Conservation (phyloP, 2,113 vertebrate genomes). For the Erythrolamprus reginae region DNA sequence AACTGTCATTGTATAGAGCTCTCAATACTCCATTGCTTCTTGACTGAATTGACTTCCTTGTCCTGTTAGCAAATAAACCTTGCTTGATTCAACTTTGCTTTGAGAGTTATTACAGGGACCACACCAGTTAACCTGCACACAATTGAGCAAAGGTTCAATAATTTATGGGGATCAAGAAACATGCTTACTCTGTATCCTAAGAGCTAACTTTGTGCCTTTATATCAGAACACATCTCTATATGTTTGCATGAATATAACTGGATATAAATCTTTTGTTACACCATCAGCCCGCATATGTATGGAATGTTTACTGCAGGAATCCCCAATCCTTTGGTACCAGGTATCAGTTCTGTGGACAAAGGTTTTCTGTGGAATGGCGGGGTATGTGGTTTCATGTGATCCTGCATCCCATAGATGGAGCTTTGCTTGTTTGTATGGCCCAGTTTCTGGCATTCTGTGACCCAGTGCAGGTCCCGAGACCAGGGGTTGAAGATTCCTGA, state of each 20-base stretch:
- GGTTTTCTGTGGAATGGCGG: background rate
- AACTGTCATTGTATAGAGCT: too few species aligned
- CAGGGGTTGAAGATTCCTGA: background rate
- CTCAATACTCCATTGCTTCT: too few species aligned
- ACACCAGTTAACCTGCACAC: slow-evolving; percentile 62
- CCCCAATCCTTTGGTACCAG: background rate
- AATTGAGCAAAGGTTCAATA: slow-evolving; percentile 57
- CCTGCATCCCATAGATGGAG: background rate
- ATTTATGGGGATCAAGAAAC: background rate
- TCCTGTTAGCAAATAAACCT: too few species aligned
- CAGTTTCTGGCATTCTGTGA: background rate
- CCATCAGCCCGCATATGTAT: background rate
- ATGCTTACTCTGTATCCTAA: background rate
- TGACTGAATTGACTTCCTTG: too few species aligned
- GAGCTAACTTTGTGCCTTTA: background rate
- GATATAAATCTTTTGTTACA: background rate
- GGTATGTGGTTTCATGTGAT: background rate
- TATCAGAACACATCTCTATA: background rate
- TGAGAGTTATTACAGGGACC: too few species aligned
- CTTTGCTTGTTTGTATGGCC: background rate
- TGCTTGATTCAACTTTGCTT: too few species aligned
- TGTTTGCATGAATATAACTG: background rate
- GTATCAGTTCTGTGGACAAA: background rate
- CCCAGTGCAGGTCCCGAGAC: background rate
- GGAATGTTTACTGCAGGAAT: background rate